Evolutionary conservation across 2,113 vertebrate species (phyloP), one percentile per base, ranked within the genome.

Genomic region (Oreocharis arfaki): DNA sequence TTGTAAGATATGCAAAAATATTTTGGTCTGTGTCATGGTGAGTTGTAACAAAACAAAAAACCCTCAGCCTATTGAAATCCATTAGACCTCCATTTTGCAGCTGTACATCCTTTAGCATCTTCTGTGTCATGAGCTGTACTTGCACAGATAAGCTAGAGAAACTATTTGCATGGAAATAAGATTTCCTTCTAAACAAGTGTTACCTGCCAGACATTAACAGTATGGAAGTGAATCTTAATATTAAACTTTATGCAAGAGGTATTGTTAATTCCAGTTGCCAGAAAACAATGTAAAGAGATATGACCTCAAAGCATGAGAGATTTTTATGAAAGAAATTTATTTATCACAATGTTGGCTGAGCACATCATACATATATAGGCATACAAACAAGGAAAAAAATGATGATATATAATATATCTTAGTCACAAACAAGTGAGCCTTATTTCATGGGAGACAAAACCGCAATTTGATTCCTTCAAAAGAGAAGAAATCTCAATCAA

Each of bases 401-500:
- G 81, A 88, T 67, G 64, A 80, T 75, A 68, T 69, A 35, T 70
- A 53, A 78, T 71, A n/a, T 67, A 68, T 93, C 85, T 90, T 95
- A 97, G 94, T 96, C 75, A 96, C 76, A 94, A 77, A 74, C 71
- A 39, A 94, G 47, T 32, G 76, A 80, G 87, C 15, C 39, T 78
- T 90, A 67, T 94, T 96, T 83, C 71, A 91, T 60, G 52, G 56
- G 78, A 91, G 90, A 95, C 42, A 85, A 96, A 95, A 95, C 63
- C 84, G 95, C 85, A 96, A 96, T 91, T 96, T 93, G 18, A 49
- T 77, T 86, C 59, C 47, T 96, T 96, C 92, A 96, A 46, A 96
- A 90, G 50, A 60, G 90, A 90, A 83, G 87, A 88, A 96, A 86
- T 96, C 71, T 95, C 76, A 97, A 97, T 96, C 95, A 97, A 93